These are phyloP conservation scores for Leptogaster cylindrica DNA, from an alignment of 2,888 invertebrate species.

Conservation along the genomic window DNA sequence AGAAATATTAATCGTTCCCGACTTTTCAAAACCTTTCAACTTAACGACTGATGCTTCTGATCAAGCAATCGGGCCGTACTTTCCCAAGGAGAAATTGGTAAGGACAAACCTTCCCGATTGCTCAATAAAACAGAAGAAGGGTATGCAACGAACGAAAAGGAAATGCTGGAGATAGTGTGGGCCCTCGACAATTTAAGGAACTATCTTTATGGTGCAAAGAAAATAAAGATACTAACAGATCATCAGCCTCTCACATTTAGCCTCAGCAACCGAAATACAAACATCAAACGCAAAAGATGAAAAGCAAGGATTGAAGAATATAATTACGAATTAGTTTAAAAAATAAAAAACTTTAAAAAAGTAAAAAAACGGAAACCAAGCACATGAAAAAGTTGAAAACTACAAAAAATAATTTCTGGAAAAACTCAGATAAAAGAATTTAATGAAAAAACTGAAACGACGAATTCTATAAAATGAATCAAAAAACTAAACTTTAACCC, in stretches of 20 bases:
- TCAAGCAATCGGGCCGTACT: conserved; percentile 36
- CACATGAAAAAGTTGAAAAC: too few species aligned
- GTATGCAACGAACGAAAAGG: conserved; percentile 34
- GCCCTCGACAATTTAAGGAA: conserved; percentile 36
- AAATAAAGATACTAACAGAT: conserved; percentile 37
- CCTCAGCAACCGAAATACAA: conserved; percentile 39
- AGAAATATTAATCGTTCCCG: conserved; percentile 45
- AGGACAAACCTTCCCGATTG: conserved; percentile 37
- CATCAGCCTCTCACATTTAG: conserved; percentile 34
- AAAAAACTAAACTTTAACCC: too few species aligned
- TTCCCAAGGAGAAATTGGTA: conserved; percentile 9
- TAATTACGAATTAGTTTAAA: conserved; percentile 43
- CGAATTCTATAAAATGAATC: too few species aligned
- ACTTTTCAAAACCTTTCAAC: conserved; percentile 44
- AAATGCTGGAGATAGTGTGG: conserved; percentile 35
- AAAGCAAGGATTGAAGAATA: conserved; percentile 47
- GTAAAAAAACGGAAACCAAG: too few species aligned
- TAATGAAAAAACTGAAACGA: too few species aligned
- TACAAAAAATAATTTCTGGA: too few species aligned
- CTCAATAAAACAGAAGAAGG: conserved; percentile 40
- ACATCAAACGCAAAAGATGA: conserved; percentile 39
- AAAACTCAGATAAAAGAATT: too few species aligned
- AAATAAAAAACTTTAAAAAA: too few species aligned
- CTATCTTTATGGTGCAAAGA: conserved; percentile 37
- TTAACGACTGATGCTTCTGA: conserved; percentile 36